Conservation (phyloP, 92 coral and sea anemone species). For the Pocillopora meandrina region DNA sequence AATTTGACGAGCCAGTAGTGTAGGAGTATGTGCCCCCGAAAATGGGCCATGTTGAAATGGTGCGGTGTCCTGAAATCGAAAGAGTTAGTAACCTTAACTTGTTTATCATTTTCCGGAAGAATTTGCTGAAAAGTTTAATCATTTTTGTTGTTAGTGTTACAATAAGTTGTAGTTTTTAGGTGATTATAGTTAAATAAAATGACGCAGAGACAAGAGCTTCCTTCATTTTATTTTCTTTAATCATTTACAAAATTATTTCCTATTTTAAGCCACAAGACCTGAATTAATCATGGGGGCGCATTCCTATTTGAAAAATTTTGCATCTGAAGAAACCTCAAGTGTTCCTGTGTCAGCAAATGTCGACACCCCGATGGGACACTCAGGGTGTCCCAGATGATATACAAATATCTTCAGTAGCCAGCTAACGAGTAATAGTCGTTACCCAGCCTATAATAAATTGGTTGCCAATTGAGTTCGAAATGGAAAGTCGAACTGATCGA, state of each 20-base stretch:
- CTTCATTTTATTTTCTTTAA: too few species aligned
- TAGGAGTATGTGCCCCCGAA: too few species aligned
- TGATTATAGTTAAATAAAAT: too few species aligned
- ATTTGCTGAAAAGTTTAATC: too few species aligned
- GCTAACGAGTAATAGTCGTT: neutral
- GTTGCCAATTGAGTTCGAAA: neutral
- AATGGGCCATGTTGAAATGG: too few species aligned
- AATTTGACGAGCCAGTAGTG: too few species aligned
- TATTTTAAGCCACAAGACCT: neutral
- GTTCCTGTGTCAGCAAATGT: neutral
- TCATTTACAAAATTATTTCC: neutral
- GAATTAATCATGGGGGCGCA: constrained; percentile 2
- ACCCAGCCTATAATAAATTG: neutral
- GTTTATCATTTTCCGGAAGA: too few species aligned
- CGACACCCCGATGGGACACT: constrained; percentile 6
- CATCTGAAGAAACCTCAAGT: constrained; percentile 3
- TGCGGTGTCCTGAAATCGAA: too few species aligned
- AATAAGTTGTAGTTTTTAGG: too few species aligned
- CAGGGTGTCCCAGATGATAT: constrained; percentile 9
- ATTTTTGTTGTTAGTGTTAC: too few species aligned
- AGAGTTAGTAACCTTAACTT: too few species aligned
- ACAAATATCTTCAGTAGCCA: neutral
- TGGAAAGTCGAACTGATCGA: neutral
- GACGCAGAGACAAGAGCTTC: too few species aligned
- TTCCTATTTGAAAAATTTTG: constrained; percentile 12